Evolutionary conservation across 2,113 vertebrate species (phyloP).

Genomic region (Vimba vimba): DNA sequence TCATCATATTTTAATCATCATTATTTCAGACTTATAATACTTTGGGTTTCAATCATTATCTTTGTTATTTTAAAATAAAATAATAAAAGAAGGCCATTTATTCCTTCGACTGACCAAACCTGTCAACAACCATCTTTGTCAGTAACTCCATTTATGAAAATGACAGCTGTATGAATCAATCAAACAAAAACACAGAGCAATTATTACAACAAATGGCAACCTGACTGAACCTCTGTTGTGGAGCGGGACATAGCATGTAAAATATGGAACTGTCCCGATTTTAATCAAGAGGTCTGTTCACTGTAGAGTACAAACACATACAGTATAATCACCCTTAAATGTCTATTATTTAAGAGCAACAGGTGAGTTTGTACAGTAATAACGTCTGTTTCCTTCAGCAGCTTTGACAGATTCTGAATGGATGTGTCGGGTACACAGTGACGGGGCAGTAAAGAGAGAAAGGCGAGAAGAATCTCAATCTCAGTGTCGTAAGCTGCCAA

Average conservation of each 20-base stretch:
- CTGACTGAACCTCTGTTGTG: neutral
- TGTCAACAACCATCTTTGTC: neutral
- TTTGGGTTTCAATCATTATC: neutral
- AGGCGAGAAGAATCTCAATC: conserved; percentile 12
- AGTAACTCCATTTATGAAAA: neutral
- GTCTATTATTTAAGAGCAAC: neutral
- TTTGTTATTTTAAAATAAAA: neutral
- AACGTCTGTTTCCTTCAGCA: conserved; percentile 32
- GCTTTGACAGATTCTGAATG: conserved; percentile 46
- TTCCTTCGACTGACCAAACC: neutral
- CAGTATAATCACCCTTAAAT: neutral
- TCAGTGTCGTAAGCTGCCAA: conserved; percentile 33
- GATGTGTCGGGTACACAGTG: conserved; percentile 28
- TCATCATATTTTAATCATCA: neutral
- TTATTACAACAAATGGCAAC: neutral
- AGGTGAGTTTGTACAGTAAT: conserved; percentile 27
- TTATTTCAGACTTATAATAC: neutral
- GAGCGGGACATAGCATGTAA: neutral
- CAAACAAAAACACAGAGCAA: neutral
- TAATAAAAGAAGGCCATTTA: neutral
- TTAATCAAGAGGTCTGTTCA: neutral
- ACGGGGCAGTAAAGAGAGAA: conserved; percentile 22
- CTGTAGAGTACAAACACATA: neutral
- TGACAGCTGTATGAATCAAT: neutral
- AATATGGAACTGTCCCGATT: neutral